phyloP scores from a whole-genome alignment of 1,140 invertebrate species.

The Drosophila sechellia region DNA sequence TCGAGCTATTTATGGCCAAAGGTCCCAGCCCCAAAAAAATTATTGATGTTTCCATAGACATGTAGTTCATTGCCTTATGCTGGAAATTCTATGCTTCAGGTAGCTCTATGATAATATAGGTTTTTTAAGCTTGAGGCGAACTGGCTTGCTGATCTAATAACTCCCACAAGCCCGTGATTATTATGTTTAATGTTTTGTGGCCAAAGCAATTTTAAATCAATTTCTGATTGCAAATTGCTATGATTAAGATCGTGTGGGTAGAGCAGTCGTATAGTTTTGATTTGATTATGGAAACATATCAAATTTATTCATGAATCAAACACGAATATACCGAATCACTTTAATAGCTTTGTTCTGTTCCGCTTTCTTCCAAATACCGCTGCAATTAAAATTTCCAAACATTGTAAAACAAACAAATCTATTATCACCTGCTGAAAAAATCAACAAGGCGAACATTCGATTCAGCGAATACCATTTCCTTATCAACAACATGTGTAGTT shows the following conservation, averaged over 20 bases:
- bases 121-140: background rate
- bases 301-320: background rate
- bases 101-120: background rate
- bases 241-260: background rate
- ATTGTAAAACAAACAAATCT: slow-evolving; percentile 22
- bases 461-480: slow-evolving; percentile 40
- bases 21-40: slow-evolving; percentile 35
- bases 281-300: background rate
- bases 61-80: slow-evolving; percentile 30
- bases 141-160: slow-evolving; percentile 39
- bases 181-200: slow-evolving; percentile 15
- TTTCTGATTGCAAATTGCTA: slow-evolving; percentile 11
- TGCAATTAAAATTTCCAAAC: slow-evolving; percentile 18
- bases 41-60: slow-evolving; percentile 46
- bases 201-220: slow-evolving; percentile 13
- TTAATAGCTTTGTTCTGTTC: background rate
- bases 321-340: too few relatives aligned
- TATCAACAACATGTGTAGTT: slow-evolving; percentile 41
- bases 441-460: slow-evolving; percentile 4
- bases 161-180: slow-evolving; percentile 33
- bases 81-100: slow-evolving; percentile 30
- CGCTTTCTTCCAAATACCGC: background rate
- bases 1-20: slow-evolving; percentile 64
- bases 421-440: slow-evolving; percentile 36
- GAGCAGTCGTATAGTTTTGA: too few relatives aligned